phyloP scores from a whole-genome alignment of 2,113 vertebrate species.

The Malaclemys terrapin region DNA sequence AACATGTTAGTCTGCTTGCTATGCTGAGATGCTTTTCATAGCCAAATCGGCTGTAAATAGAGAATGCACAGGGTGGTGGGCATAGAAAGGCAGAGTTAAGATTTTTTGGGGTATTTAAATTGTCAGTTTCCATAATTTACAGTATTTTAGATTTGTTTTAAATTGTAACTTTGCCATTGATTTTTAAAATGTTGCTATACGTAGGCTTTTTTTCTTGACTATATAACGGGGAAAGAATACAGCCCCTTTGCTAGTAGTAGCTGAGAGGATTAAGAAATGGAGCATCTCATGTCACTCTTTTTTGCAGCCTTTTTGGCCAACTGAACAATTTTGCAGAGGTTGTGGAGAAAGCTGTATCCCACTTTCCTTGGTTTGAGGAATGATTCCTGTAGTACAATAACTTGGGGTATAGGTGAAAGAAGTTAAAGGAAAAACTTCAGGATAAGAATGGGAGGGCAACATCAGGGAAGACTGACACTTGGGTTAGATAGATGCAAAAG shows the following conservation, averaged over 20 bases:
- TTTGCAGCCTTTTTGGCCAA: fast-evolving
- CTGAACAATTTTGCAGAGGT: not conserved
- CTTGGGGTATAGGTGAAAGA: not conserved
- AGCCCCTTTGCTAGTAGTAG: not conserved
- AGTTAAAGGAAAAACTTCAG: not conserved
- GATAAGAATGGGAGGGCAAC: not conserved
- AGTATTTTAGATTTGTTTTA: not conserved
- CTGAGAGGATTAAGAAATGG: not conserved
- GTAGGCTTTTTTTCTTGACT: not conserved
- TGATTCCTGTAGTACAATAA: not conserved
- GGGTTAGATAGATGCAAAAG: not conserved
- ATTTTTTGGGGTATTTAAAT: not conserved
- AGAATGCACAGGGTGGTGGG: not conserved
- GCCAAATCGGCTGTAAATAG: not conserved
- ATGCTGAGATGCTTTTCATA: not conserved
- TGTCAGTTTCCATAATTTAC: not conserved
- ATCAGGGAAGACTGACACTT: not conserved
- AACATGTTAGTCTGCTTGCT: not conserved
- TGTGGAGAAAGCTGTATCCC: not conserved
- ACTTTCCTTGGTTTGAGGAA: not conserved
- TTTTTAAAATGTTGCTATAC: not conserved
- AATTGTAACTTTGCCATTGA: not conserved
- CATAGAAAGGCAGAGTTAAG: not conserved
- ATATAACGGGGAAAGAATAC: not conserved
- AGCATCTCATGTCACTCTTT: not conserved